phyloP scores from a whole-genome alignment of 2,797 vertebrate species.

The Capromys pilorides region DNA sequence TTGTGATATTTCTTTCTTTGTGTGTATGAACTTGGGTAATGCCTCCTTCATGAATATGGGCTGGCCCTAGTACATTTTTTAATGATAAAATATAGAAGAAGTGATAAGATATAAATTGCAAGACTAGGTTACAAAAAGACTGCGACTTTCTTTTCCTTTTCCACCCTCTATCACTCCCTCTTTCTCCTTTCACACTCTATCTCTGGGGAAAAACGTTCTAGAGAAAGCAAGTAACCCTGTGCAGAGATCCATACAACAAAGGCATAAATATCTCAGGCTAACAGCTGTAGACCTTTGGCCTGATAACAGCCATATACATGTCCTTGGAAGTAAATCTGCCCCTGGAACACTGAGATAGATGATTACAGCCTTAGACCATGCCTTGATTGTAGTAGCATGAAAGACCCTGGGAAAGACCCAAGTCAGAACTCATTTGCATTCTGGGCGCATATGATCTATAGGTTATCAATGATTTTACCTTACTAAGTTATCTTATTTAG shows the following conservation, averaged over 20 bases:
- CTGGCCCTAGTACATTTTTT: not conserved
- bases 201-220: not conserved
- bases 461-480: not conserved
- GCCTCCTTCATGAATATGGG: not conserved
- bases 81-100: slow-evolving; percentile 13
- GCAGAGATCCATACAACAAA: not conserved
- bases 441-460: not conserved
- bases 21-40: not conserved
- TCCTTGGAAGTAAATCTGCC: not conserved
- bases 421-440: not conserved
- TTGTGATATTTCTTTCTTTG: not conserved
- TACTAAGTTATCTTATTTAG: not conserved
- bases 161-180: not conserved
- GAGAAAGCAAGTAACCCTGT: not conserved
- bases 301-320: not conserved
- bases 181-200: not conserved
- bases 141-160: not conserved
- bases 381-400: not conserved
- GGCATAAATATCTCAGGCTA: not conserved
- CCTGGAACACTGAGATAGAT: not conserved
- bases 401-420: not conserved
- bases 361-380: not conserved
- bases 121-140: not conserved
- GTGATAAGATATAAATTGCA: not conserved
- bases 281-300: not conserved